Evolutionary conservation across 2,888 invertebrate genomes (phyloP).

Genomic region (Meteorus cinctellus): DNA sequence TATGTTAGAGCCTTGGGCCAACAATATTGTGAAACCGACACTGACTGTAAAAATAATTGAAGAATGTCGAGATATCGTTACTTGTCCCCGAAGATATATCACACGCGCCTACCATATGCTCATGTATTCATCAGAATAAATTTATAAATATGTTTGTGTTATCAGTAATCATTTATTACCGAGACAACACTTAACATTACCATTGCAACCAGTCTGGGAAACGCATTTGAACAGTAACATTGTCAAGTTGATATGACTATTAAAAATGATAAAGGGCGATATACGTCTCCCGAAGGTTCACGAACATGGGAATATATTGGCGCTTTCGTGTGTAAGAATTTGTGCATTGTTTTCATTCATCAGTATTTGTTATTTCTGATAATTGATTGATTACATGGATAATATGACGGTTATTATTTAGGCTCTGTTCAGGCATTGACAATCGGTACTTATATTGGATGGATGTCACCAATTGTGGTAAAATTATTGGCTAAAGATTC

Average conservation of each 20-base stretch:
- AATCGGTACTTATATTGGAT: slow-evolving; percentile 57
- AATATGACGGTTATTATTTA: slow-evolving; percentile 22
- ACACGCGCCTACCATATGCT: not conserved
- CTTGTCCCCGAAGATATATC: not conserved
- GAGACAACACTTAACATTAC: not conserved
- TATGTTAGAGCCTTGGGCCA: not conserved
- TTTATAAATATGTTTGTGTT: slow-evolving; percentile 1
- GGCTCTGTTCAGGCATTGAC: slow-evolving; percentile 51
- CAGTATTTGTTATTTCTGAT: not conserved
- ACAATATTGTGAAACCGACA: not conserved
- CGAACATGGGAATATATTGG: slow-evolving; percentile 59
- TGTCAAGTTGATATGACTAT: slow-evolving; percentile 41
- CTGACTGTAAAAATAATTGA: not conserved
- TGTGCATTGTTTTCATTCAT: not conserved
- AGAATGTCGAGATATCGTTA: slow-evolving; percentile 2
- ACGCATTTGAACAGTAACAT: not conserved
- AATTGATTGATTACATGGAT: slow-evolving; percentile 11
- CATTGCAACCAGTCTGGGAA: not conserved
- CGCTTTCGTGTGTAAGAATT: slow-evolving; percentile 56
- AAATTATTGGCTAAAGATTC: slow-evolving; percentile 57
- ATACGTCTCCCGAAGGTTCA: slow-evolving; percentile 57
- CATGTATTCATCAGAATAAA: not conserved
- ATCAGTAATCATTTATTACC: not conserved
- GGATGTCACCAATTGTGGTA: slow-evolving; percentile 60
- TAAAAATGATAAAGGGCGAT: slow-evolving; percentile 53